Conservation (phyloP, 2,797 vertebrate genomes). For the Hafferia zeledoni region DNA sequence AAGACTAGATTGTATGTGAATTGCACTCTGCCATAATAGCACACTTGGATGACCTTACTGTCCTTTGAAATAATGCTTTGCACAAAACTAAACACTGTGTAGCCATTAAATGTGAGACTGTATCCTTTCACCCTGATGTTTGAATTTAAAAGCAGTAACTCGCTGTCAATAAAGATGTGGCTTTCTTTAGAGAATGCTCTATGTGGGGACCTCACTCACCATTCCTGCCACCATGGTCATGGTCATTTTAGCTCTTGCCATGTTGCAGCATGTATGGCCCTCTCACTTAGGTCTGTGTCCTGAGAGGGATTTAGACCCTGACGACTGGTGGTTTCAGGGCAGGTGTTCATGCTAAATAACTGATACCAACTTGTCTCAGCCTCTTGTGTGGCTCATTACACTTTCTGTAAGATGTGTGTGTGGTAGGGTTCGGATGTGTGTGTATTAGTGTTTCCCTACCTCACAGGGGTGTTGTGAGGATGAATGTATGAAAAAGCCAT, state of each 20-base stretch:
- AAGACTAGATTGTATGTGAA: not conserved
- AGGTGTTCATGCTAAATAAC: not conserved
- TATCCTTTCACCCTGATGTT: not conserved
- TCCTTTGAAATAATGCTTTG: not conserved
- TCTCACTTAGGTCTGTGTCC: not conserved
- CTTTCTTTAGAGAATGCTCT: not conserved
- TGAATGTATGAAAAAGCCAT: not conserved
- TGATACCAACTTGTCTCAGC: not conserved
- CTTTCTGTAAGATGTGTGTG: not conserved
- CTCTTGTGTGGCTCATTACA: not conserved
- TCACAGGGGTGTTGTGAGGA: slow-evolving; percentile 63
- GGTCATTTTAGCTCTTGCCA: not conserved
- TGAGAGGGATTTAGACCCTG: not conserved
- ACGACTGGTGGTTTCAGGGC: not conserved
- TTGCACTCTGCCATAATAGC: not conserved
- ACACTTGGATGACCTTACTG: not conserved
- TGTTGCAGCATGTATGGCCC: not conserved
- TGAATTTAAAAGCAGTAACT: not conserved
- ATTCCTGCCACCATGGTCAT: not conserved
- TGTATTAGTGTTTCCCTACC: slow-evolving; percentile 9
- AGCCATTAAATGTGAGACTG: not conserved
- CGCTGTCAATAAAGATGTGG: not conserved
- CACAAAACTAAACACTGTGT: not conserved
- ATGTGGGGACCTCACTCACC: not conserved
- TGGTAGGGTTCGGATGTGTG: not conserved